These are phyloP conservation scores for Xestia sexstrigata DNA, from an alignment of 2,888 invertebrate species.

Conservation along the genomic window DNA sequence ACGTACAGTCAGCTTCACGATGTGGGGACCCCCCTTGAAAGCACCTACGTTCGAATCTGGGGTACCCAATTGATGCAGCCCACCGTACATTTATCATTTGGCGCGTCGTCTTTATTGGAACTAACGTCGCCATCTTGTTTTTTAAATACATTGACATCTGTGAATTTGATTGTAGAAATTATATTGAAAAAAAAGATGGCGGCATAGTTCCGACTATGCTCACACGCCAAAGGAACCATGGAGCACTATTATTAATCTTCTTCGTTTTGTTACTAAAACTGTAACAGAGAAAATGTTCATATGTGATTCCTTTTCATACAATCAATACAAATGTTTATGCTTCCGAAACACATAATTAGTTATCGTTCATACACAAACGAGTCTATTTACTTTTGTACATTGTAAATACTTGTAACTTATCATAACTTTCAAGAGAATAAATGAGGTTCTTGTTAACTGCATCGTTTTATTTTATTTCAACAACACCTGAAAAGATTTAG, in stretches of 20 bases:
- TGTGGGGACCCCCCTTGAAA: too few relatives aligned
- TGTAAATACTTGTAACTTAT: constrained; percentile 62
- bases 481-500: neutral
- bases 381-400: constrained; percentile 50
- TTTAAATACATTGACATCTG: neutral
- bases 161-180: neutral
- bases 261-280: neutral
- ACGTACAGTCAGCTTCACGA: too few relatives aligned
- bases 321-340: constrained; percentile 5
- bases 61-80: too few relatives aligned
- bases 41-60: too few relatives aligned
- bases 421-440: constrained; percentile 51
- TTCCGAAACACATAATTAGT: constrained; percentile 24
- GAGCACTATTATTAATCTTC: neutral
- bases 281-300: neutral
- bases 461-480: constrained; percentile 36
- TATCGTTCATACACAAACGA: constrained; percentile 19
- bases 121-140: neutral
- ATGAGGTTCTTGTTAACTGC: constrained; percentile 57
- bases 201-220: neutral
- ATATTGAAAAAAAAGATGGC: neutral
- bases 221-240: neutral
- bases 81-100: neutral
- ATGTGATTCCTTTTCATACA: constrained; percentile 7
- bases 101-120: neutral